Evolutionary conservation across 2,888 invertebrate genomes (phyloP).

Genomic region (Gasteruption jaculator): DNA sequence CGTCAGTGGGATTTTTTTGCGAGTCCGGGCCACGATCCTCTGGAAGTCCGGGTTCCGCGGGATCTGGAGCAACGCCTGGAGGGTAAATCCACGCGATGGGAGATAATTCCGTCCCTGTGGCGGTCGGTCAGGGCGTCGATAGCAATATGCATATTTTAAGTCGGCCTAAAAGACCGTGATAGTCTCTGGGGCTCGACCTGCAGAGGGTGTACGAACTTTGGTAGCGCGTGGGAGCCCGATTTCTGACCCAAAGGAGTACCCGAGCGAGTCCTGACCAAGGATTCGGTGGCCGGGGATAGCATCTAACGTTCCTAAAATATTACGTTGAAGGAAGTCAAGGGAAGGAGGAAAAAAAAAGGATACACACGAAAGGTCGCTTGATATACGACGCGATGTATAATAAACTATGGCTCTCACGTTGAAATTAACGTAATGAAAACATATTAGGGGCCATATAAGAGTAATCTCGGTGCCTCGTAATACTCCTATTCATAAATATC

Average conservation of each 20-base stretch:
- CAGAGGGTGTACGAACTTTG: conserved; percentile 5
- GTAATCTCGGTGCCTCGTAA: conserved; percentile 21
- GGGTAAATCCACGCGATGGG: neutral
- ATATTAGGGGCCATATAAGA: conserved; percentile 8
- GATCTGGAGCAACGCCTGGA: too few species aligned
- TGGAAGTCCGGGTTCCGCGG: too few species aligned
- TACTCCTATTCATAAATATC: conserved; percentile 27
- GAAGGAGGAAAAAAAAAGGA: neutral
- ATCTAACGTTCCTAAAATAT: neutral
- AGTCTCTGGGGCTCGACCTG: conserved; percentile 26
- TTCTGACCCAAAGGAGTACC: neutral
- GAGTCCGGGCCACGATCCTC: too few species aligned
- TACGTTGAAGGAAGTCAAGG: conserved; percentile 14
- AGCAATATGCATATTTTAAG: conserved; percentile 27
- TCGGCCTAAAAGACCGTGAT: conserved; percentile 24
- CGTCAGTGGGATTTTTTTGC: too few species aligned
- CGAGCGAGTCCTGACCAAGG: neutral
- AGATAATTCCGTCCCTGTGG: conserved; percentile 7
- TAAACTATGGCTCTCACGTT: conserved; percentile 1
- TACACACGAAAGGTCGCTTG: conserved; percentile 4
- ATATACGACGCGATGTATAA: conserved; percentile 6
- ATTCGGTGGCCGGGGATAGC: neutral
- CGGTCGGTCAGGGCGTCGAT: conserved; percentile 22
- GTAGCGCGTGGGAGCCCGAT: conserved; percentile 11
- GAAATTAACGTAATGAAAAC: conserved; percentile 4